These are phyloP conservation scores for Chrysotoxum bicinctum DNA, from an alignment of 2,888 invertebrate genomes.

Conservation along the genomic window DNA sequence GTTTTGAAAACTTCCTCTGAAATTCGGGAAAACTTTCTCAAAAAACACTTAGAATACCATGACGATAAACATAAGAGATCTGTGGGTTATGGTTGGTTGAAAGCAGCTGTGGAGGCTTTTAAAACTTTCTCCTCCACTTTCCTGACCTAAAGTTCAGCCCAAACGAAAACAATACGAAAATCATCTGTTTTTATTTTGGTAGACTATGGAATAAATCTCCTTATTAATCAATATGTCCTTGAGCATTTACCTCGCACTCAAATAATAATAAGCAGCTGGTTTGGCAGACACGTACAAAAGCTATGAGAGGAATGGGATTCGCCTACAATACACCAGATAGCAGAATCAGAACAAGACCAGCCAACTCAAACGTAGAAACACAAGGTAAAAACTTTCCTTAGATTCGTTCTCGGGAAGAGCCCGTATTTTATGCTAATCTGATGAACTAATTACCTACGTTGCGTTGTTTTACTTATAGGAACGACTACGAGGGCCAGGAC, in stretches of 20 bases:
- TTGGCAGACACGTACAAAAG: conserved; percentile 23
- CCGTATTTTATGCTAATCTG: conserved; percentile 70
- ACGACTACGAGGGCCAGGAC: not conserved
- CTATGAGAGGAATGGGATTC: not conserved
- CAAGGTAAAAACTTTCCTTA: conserved; percentile 47
- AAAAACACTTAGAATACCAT: conserved; percentile 34
- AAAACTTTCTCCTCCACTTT: conserved; percentile 24
- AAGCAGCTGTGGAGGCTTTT: conserved; percentile 37
- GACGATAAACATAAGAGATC: conserved; percentile 29
- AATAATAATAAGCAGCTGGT: conserved; percentile 53
- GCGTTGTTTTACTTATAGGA: conserved; percentile 60
- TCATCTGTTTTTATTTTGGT: not conserved
- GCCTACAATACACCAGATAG: conserved; percentile 1
- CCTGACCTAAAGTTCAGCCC: not conserved
- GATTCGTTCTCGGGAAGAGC: conserved; percentile 25
- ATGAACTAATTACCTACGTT: conserved; percentile 64
- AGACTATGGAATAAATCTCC: conserved; percentile 34
- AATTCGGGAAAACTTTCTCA: conserved; percentile 7
- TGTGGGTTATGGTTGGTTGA: not conserved
- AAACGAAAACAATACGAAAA: not conserved
- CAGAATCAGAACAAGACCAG: not conserved
- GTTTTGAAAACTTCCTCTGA: conserved; percentile 20
- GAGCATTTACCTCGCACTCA: conserved; percentile 38
- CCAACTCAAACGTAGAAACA: not conserved
- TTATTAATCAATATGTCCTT: conserved; percentile 65